phyloP scores from a whole-genome alignment of 92 coral and sea anemone genomes.

The Chrysogorgia sp. region DNA sequence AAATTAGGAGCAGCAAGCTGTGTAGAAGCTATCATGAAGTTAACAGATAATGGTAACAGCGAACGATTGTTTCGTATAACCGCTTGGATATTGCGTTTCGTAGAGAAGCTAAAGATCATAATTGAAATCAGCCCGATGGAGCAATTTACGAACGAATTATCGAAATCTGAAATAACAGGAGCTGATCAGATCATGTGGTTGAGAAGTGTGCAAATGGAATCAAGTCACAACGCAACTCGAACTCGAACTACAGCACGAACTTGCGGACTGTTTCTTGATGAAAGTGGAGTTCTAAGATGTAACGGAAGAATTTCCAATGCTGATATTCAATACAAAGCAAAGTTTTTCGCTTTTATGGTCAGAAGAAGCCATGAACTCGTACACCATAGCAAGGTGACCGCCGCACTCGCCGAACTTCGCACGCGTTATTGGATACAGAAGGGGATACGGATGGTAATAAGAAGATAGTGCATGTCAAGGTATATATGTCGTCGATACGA shows the following conservation, averaged over 20 bases:
- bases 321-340: neutral
- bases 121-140: too few species aligned
- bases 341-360: neutral
- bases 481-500: constrained; percentile 1
- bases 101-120: neutral
- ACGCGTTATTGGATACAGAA: constrained; percentile 11
- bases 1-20: neutral
- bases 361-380: neutral
- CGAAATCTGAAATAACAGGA: neutral
- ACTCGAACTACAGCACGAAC: neutral
- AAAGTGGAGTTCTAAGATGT: constrained; percentile 7
- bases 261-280: constrained; percentile 2
- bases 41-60: neutral
- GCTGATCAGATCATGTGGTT: neutral
- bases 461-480: neutral
- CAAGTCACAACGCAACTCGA: neutral
- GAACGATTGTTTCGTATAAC: constrained; percentile 1
- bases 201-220: neutral
- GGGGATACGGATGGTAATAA: constrained; percentile 7
- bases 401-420: constrained; percentile 6
- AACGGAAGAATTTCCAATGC: constrained; percentile 11
- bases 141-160: neutral
- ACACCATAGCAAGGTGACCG: neutral
- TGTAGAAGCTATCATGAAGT: neutral
- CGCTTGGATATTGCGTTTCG: neutral